Percentiles rank a stretch among this genome's conserved stretches.
phyloP scores from a whole-genome alignment of 2,113 vertebrate genomes.

The Chascanopsetta lugubris region DNA sequence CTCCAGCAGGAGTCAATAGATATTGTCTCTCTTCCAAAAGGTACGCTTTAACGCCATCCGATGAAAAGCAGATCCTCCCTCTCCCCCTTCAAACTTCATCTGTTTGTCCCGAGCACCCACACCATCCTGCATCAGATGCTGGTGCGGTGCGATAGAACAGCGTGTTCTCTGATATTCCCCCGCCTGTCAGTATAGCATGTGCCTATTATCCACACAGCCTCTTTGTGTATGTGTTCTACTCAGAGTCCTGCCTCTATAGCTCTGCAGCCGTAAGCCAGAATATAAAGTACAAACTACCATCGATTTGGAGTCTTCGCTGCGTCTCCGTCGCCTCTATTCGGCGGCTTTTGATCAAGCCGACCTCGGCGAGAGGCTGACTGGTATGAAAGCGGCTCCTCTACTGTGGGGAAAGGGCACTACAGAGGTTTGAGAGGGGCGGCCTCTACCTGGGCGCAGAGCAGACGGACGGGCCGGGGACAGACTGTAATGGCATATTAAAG shows the following conservation, averaged over 20 bases:
- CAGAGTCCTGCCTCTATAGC: neutral
- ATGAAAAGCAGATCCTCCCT: constrained; percentile 47
- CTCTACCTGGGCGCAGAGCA: constrained; percentile 20
- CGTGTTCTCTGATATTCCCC: neutral
- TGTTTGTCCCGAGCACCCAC: constrained; percentile 9
- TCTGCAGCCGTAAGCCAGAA: constrained; percentile 2
- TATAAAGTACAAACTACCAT: constrained; percentile 14
- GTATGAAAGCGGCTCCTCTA: constrained; percentile 40
- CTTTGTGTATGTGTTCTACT: constrained; percentile 23
- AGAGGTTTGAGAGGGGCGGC: constrained; percentile 4
- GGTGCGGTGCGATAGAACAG: neutral
- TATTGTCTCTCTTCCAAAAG: constrained; percentile 68
- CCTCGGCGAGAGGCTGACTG: constrained; percentile 28
- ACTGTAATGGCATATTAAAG: constrained; percentile 48
- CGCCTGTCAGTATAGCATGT: constrained; percentile 1
- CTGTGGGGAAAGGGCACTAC: constrained; percentile 18
- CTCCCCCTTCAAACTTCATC: constrained; percentile 35
- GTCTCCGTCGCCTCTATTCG: constrained; percentile 8
- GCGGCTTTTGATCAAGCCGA: constrained; percentile 38
- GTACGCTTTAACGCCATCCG: constrained; percentile 66
- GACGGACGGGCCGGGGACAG: constrained; percentile 12
- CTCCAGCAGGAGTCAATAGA: constrained; percentile 68
- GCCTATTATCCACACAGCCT: neutral
- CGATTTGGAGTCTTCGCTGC: constrained; percentile 9
- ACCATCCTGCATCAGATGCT: constrained; percentile 1